Evolutionary conservation across 2,113 vertebrate genomes (phyloP).

Genomic region (Sturnus vulgaris): DNA sequence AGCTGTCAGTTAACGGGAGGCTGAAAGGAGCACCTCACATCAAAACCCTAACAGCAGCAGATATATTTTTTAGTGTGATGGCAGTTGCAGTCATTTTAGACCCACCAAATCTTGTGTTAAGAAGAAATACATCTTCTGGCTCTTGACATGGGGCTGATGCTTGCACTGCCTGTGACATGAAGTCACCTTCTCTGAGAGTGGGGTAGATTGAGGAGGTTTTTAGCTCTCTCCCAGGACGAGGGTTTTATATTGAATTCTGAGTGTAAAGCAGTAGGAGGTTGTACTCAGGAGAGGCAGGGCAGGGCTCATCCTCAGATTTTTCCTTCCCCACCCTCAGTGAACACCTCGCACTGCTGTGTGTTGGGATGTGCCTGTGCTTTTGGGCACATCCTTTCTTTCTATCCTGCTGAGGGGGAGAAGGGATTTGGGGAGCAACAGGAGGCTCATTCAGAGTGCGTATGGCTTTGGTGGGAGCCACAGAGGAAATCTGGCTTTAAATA

Average conservation of each 20-base stretch:
- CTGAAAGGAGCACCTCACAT: not conserved
- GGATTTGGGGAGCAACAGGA: not conserved
- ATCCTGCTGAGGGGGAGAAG: not conserved
- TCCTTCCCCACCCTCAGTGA: not conserved
- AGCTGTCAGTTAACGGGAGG: not conserved
- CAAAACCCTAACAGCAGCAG: not conserved
- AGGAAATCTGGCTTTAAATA: not conserved
- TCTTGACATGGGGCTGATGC: not conserved
- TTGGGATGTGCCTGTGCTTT: not conserved
- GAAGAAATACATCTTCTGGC: not conserved
- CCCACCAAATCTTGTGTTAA: not conserved
- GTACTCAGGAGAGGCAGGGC: not conserved
- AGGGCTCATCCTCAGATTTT: not conserved
- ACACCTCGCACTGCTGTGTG: too few species aligned
- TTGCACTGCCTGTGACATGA: not conserved
- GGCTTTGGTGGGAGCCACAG: not conserved
- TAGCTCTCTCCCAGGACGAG: accelerated
- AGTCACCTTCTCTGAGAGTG: not conserved
- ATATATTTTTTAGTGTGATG: not conserved
- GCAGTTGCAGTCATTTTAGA: not conserved
- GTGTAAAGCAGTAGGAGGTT: not conserved
- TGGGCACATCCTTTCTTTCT: not conserved
- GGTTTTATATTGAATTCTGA: not conserved
- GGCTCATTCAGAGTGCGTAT: not conserved
- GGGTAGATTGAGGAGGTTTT: not conserved